Base-by-base conservation (phyloP, 2,888 invertebrate genomes). In the Dasypolia templi region DNA sequence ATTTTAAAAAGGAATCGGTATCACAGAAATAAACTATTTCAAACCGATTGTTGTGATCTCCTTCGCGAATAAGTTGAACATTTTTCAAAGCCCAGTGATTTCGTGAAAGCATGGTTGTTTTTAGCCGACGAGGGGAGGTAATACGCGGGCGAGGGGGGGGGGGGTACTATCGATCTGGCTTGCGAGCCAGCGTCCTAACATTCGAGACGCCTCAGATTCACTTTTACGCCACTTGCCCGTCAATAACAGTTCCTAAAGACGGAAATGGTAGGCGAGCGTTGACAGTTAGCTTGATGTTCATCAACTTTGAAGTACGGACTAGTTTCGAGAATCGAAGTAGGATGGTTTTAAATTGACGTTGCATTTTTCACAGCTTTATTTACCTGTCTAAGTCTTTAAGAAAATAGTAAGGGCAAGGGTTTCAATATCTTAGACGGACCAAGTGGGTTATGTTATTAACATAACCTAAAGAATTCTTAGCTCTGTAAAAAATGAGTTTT, bases 161-260 rank as follows among this genome's bases (percentile, higher is more conserved):
- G 55, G 82, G 71, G 81, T 77, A 55, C 70, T 92, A 92, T 92
- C 91, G 92, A 92, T 92, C 91, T 87, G 82, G 77, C 84, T 85
- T 75, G 84, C 86, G 88, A 86, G 86, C 88, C 90, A 88, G 82
- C 89, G 86, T 86, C 87, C 89, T 86, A 77, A 82, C 85, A 87
- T 87, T 83, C 86, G 87, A 88, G 87, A 85, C 86, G 87, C 71
- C 87, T 88, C 86, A 87, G 90, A 92, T 91, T 92, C 91, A 91
- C 92, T 93, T 93, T 93, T 91, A 92, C 91, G 91, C 89, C 91
- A 91, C 90, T 92, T 91, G 89, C 84, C 78, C 87, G 91, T 90
- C 92, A 92, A 91, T 92, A 91, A 92, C 89, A 82, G 86, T 89
- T 53, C 73, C 53, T 73, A 84, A 69, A 89, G 86, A 89, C 83